Evolutionary conservation across 2,888 invertebrate species (phyloP), one percentile per base, ranked within the genome.

Genomic region (Nomada fabriciana): DNA sequence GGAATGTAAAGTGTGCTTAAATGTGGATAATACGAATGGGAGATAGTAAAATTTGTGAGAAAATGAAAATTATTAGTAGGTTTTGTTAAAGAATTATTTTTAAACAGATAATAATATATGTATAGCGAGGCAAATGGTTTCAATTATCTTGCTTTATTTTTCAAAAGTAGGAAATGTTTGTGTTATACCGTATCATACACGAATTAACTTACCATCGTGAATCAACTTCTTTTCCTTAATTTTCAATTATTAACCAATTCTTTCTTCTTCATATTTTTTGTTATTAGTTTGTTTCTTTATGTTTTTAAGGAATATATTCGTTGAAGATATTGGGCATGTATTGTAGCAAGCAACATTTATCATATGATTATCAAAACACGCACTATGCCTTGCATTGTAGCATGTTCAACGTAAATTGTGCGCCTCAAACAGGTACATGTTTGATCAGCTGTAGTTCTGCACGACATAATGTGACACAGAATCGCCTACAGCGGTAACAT

Each of bases 371-470:
- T 20, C 73, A 36, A 43, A 57, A 60, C 70, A 70, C 29, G 36
- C 20, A 20, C 29, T 52, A 43, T 25, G 47, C 20, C 50, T 50
- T 20, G 18, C 0, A 25, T 42, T 11, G 80, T 61, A 72, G 71
- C 47, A 29, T 63, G 67, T 80, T 68, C 53, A 61, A 50, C 25
- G 36, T 67, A 36, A 20, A 29, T 1, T 42, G 67, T 61, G 65
- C 64, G 36, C n/a, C 59, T 36, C 69, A 73, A 79, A 81, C 68
- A 65, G 63, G 55, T 78, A 36, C 63, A 55, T 65, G 79, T 81
- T 79, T 73, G 73, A 73, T 69, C 81, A 74, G 81, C 65, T 70
- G 81, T 64, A 79, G 59, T 79, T 65, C 64, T 69, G 36, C 25
- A 55, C 64, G 25, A 65, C 60, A 60, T 65, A 60, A 59, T 59